phyloP scores from a whole-genome alignment of 1,140 invertebrate genomes.

The Pogonognathellus flavescens region DNA sequence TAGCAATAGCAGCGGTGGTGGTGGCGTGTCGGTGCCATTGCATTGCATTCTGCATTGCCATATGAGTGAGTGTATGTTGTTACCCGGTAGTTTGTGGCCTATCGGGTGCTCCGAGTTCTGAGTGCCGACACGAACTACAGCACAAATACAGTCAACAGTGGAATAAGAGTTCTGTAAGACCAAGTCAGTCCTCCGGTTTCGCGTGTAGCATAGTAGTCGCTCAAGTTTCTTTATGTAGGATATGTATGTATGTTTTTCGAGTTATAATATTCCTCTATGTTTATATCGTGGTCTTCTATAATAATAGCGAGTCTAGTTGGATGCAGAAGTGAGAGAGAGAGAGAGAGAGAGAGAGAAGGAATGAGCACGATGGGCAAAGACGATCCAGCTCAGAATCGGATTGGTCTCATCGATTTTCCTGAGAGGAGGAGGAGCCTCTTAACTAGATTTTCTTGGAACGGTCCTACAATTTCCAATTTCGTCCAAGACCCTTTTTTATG shows the following conservation, averaged over 20 bases:
- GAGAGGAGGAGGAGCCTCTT: slow-evolving; percentile 67
- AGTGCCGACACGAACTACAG: slow-evolving; percentile 19
- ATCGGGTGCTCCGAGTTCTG: slow-evolving; percentile 4
- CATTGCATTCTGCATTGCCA: neutral
- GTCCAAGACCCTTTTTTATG: slow-evolving; percentile 68
- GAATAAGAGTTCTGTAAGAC: slow-evolving; percentile 34
- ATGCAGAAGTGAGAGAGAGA: neutral
- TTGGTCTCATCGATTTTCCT: slow-evolving; percentile 68
- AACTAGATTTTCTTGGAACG: slow-evolving; percentile 68
- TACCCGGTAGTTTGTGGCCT: slow-evolving; percentile 24
- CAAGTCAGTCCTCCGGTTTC: neutral
- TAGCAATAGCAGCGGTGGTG: neutral
- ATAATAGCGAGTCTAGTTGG: neutral
- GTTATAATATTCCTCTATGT: too few relatives aligned
- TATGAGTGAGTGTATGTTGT: neutral
- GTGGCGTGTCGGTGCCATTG: neutral
- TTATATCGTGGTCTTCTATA: neutral
- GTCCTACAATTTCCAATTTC: slow-evolving; percentile 68
- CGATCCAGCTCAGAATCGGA: slow-evolving; percentile 65
- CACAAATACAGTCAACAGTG: neutral
- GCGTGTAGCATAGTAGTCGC: too few relatives aligned
- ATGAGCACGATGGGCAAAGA: slow-evolving; percentile 59
- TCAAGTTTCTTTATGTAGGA: too few relatives aligned
- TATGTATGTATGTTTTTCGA: too few relatives aligned
- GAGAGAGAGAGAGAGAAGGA: slow-evolving; percentile 36